Conservation (phyloP, 1,140 invertebrate species). For the Physella acuta region DNA sequence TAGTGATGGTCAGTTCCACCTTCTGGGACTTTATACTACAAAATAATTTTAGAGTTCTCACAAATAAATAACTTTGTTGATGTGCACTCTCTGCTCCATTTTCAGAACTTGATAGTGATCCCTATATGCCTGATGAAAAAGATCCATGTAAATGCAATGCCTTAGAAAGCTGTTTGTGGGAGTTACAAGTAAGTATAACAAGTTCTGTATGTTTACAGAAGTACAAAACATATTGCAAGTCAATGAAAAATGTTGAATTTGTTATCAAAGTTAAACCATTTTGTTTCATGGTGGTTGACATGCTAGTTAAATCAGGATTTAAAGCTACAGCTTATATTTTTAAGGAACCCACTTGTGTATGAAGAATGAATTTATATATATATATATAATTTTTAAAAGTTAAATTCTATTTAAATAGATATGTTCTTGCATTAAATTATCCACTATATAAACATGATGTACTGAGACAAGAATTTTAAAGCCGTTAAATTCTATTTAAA, state of each 20-base stretch:
- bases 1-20: background rate
- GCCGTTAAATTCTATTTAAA: too few species aligned
- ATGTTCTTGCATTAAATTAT: too few species aligned
- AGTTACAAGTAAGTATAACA: conserved; percentile 69
- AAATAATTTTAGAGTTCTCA: background rate
- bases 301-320: background rate
- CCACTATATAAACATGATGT: too few species aligned
- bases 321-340: background rate
- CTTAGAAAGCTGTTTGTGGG: conserved; percentile 87
- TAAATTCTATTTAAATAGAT: too few species aligned
- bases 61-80: background rate
- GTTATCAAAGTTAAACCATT: background rate
- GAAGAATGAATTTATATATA: too few species aligned
- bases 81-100: background rate
- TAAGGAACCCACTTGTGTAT: too few species aligned
- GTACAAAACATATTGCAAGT: background rate
- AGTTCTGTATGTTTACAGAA: background rate
- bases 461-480: too few species aligned
- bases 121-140: conserved; percentile 21
- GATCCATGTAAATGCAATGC: conserved; percentile 69
- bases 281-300: background rate
- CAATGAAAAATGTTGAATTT: background rate
- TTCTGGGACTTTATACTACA: too few species aligned
- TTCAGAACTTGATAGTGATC: conserved; percentile 24
- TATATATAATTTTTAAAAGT: too few species aligned